Base-by-base conservation (phyloP, 2,888 invertebrate species). In the Sympetrum striolatum region DNA sequence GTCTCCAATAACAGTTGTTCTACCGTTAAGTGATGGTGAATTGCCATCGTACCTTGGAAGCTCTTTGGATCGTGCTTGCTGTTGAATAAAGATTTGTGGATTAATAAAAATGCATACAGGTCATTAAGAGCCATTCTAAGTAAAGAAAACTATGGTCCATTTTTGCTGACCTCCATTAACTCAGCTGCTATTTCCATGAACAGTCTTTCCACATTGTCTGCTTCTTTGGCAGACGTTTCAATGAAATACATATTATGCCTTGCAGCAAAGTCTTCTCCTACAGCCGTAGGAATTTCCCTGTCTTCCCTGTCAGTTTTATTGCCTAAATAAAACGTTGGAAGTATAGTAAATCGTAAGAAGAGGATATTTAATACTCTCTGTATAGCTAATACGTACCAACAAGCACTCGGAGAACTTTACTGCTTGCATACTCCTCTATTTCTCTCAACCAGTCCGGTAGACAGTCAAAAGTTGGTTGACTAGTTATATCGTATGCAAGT, bases 301-400 rank as follows among this genome's bases (percentile, higher is more conserved):
- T 98, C 98, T 93, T 98, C 98, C 92, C 98, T 96, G 94, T 99
- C 99, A 93, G 98, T 98, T 96, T 99, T 99, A 94, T 99, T 99
- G 92, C 98, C 98, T 98, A 92, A 93, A 92, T 90, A 5, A 25
- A 90, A 80, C 31, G 35, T 18, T 18, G 2, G 18, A 53, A 53
- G 2, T 18, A 53, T 1, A 53, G 44, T 44, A 8, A 18, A 53
- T 18, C 18, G 1, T 8, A 53, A 18, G 0, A 25, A 60, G 5
- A 6, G 37, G 39, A 31, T 14, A 22, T 1, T 37, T 18, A 37
- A 64, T n/a, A 73, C 12, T 53, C 5, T 10, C 22, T 48, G n/a
- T 90, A 35, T 12, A 8, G 25, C 22, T 10, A 44, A 64, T 90
- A 95, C 96, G 95, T 93, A 97, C 98, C 99, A 93, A 99, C 98